Conservation (phyloP, 2,888 invertebrate genomes). For the Aphodius sticticus region DNA sequence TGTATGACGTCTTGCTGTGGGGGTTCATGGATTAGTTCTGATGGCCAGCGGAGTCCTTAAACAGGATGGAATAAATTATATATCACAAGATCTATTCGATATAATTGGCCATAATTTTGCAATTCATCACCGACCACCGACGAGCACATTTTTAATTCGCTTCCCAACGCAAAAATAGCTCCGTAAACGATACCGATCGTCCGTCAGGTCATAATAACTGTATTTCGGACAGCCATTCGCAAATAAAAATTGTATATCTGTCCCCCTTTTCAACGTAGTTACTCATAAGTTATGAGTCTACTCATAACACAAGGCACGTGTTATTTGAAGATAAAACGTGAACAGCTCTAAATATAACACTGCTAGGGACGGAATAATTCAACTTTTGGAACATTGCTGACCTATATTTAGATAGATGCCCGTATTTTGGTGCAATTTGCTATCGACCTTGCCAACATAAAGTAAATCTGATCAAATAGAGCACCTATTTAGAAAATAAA, state of each 20-base stretch:
- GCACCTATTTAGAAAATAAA: no score
- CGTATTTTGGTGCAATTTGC: not conserved
- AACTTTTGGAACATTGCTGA: not conserved
- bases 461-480: not conserved
- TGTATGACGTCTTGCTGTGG: slow-evolving; percentile 5
- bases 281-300: no score
- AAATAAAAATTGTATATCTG: not conserved
- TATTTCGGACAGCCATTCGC: not conserved
- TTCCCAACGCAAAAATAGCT: not conserved
- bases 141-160: not conserved
- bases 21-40: slow-evolving; percentile 12
- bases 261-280: not conserved
- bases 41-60: slow-evolving; percentile 13
- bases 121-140: not conserved
- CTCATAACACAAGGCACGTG: not conserved
- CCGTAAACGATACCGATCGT: not conserved
- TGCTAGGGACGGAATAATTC: not conserved
- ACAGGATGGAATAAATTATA: slow-evolving; percentile 16
- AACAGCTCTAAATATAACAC: not conserved
- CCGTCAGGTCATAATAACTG: not conserved
- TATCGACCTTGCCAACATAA: not conserved
- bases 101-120: not conserved
- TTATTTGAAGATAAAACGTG: not conserved
- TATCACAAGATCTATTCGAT: not conserved
- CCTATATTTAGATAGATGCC: not conserved